phyloP scores from a whole-genome alignment of 2,888 invertebrate species.

The Xylocampa areola region DNA sequence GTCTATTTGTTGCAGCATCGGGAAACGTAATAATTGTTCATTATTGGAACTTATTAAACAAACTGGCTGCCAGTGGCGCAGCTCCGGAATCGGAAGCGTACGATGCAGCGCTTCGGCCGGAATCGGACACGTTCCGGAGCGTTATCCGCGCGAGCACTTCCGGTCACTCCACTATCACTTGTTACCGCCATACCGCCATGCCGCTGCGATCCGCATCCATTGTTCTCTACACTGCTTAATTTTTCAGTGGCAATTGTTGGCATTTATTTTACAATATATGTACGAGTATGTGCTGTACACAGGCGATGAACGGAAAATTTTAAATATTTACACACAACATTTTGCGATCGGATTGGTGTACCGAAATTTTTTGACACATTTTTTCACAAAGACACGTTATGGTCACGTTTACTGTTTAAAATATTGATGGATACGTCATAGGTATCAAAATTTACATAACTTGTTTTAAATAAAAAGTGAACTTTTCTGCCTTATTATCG shows the following conservation, averaged over 20 bases:
- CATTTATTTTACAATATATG: constrained; percentile 26
- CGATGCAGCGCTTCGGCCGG: constrained; percentile 63
- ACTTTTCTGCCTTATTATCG: too few relatives aligned
- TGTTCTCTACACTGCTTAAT: constrained; percentile 46
- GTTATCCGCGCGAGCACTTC: constrained; percentile 79
- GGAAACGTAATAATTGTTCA: constrained; percentile 59
- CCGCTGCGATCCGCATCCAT: constrained; percentile 41
- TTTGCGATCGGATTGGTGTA: constrained; percentile 10
- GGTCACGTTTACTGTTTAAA: background rate
- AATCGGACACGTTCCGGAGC: constrained; percentile 81
- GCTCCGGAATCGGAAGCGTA: constrained; percentile 66
- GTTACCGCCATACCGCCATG: constrained; percentile 49
- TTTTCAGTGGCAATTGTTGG: constrained; percentile 36
- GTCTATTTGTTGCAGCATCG: constrained; percentile 21
- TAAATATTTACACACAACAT: constrained; percentile 24
- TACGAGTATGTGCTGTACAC: too few relatives aligned
- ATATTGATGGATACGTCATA: too few relatives aligned
- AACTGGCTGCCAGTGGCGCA: constrained; percentile 61
- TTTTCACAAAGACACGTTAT: constrained; percentile 8
- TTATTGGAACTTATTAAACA: constrained; percentile 68
- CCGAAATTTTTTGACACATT: constrained; percentile 5
- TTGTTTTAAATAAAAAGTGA: too few relatives aligned
- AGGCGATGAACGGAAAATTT: constrained; percentile 7
- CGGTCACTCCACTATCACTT: constrained; percentile 65
- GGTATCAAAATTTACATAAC: too few relatives aligned